Percentiles rank a stretch among this genome's conserved stretches.
These are phyloP conservation scores for Ptychochromis oligacanthus DNA, from an alignment of 2,113 vertebrate genomes.

Conservation along the genomic window DNA sequence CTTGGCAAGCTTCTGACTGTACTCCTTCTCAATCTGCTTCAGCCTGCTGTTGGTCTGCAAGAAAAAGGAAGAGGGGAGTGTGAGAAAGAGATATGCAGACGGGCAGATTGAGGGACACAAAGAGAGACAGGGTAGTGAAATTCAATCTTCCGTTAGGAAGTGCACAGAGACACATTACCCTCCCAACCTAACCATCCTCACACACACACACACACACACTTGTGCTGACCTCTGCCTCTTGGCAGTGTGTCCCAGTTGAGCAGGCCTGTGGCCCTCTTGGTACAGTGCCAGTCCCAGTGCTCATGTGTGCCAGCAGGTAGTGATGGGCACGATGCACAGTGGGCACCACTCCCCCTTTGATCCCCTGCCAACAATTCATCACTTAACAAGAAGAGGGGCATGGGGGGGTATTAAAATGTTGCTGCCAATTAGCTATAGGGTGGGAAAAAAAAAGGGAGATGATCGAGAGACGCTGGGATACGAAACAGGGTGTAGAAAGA, in stretches of 20 bases:
- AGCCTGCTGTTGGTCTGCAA: constrained; percentile 88
- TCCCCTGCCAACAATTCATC: constrained; percentile 92
- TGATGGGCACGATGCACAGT: constrained; percentile 77
- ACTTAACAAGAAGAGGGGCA: constrained; percentile 83
- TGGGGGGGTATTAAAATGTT: constrained; percentile 69
- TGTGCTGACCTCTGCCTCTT: constrained; percentile 81
- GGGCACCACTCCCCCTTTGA: constrained; percentile 83
- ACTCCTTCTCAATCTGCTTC: constrained; percentile 91
- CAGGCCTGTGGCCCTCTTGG: constrained; percentile 83
- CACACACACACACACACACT: constrained; percentile 71
- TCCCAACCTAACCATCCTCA: constrained; percentile 25
- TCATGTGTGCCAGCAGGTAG: constrained; percentile 85
- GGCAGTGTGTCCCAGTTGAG: constrained; percentile 75
- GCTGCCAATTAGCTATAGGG: constrained; percentile 77
- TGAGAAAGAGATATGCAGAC: constrained; percentile 64
- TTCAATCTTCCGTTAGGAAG: constrained; percentile 78
- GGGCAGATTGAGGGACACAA: constrained; percentile 58
- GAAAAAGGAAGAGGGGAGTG: constrained; percentile 51
- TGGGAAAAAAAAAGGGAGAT: constrained; percentile 4
- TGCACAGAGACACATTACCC: constrained; percentile 46
- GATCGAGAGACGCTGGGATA: constrained; percentile 42
- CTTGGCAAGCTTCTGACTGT: constrained; percentile 84
- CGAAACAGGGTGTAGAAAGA: constrained; percentile 74
- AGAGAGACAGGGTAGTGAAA: constrained; percentile 64
- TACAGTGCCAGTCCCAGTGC: constrained; percentile 79